Conservation (phyloP, 2,888 invertebrate species). For the Lycocerus yunnanus region DNA sequence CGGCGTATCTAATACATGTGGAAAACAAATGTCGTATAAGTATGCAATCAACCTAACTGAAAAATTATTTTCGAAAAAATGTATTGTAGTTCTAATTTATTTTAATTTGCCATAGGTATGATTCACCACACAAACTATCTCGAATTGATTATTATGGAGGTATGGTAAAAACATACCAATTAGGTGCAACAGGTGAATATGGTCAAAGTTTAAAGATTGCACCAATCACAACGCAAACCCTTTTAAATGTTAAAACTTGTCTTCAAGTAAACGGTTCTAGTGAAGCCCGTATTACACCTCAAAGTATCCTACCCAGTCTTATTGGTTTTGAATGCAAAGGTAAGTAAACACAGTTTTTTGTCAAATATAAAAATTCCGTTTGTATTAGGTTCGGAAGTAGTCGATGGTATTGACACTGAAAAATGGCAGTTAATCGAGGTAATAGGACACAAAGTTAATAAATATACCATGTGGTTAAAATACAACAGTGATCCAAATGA, state of each 20-base stretch:
- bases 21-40: too few relatives aligned
- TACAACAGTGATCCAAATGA: slow-evolving; percentile 66
- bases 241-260: slow-evolving; percentile 75
- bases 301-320: slow-evolving; percentile 82
- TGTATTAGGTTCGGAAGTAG: slow-evolving; percentile 66
- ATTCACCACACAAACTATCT: slow-evolving; percentile 73
- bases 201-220: slow-evolving; percentile 83
- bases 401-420: slow-evolving; percentile 72
- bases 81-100: background rate
- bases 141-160: slow-evolving; percentile 95
- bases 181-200: slow-evolving; percentile 64
- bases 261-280: slow-evolving; percentile 81
- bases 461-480: slow-evolving; percentile 87
- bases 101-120: slow-evolving; percentile 63
- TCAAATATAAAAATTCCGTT: background rate
- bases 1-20: too few relatives aligned
- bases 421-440: slow-evolving; percentile 76
- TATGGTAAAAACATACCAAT: slow-evolving; percentile 91
- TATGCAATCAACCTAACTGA: too few relatives aligned
- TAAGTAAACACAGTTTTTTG: slow-evolving; percentile 40
- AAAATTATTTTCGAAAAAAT: too few relatives aligned
- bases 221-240: slow-evolving; percentile 78
- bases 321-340: slow-evolving; percentile 71
- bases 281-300: slow-evolving; percentile 65
- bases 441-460: slow-evolving; percentile 80